phyloP scores from a whole-genome alignment of 2,888 invertebrate genomes.

The Patella pellucida region DNA sequence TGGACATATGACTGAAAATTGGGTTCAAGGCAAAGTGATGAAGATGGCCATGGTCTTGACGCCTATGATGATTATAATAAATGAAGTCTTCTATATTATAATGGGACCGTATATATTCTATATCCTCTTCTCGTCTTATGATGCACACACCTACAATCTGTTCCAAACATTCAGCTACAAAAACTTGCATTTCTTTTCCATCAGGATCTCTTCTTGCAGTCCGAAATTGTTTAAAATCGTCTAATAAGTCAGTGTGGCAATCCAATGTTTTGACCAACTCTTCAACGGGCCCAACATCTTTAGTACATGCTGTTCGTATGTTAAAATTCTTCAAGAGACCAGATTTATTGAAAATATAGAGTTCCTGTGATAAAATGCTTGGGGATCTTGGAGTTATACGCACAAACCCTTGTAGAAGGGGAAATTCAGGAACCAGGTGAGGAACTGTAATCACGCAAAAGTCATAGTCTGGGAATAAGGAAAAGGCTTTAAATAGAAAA shows the following conservation, averaged over 20 bases:
- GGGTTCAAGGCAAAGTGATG: conserved; percentile 71
- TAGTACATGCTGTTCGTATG: conserved; percentile 56
- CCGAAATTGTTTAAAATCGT: conserved; percentile 63
- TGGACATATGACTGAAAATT: conserved; percentile 68
- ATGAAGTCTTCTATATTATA: conserved; percentile 72
- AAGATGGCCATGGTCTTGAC: conserved; percentile 69
- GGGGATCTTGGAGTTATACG: conserved; percentile 67
- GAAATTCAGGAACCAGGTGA: conserved; percentile 71
- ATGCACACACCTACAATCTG: conserved; percentile 69
- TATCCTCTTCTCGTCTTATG: conserved; percentile 68
- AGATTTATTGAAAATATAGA: conserved; percentile 70
- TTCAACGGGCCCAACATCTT: conserved; percentile 55
- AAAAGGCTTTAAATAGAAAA: conserved; percentile 68
- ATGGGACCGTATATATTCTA: conserved; percentile 69
- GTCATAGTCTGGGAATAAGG: conserved; percentile 64
- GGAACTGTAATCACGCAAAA: conserved; percentile 70
- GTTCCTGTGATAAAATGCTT: conserved; percentile 68
- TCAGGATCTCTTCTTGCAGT: conserved; percentile 66
- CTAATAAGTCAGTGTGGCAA: conserved; percentile 59
- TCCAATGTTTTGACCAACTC: conserved; percentile 61
- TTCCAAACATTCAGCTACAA: conserved; percentile 65
- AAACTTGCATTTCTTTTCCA: conserved; percentile 68
- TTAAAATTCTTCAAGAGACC: conserved; percentile 68
- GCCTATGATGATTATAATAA: conserved; percentile 70
- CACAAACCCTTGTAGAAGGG: conserved; percentile 70